phyloP scores from a whole-genome alignment of 2,797 vertebrate genomes.

The Eulemur mongoz region DNA sequence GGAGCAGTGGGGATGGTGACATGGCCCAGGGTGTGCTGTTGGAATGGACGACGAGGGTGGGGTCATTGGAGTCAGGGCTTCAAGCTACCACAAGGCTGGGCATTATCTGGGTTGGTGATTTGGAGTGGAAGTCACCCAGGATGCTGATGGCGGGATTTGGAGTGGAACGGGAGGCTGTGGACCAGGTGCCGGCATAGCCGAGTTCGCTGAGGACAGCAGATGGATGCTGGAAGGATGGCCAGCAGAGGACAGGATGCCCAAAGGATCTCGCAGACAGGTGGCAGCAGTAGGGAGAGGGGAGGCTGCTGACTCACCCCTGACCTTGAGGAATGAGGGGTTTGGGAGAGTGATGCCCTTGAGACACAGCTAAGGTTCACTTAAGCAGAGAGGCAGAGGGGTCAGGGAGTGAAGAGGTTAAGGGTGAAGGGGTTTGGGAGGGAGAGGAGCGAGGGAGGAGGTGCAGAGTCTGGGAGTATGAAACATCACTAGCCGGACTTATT shows the following conservation, averaged over 20 bases:
- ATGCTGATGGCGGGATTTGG: background rate
- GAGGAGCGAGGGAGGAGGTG: background rate
- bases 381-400: background rate
- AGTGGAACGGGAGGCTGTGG: background rate
- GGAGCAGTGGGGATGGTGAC: background rate
- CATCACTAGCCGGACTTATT: background rate
- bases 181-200: background rate
- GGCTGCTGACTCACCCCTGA: background rate
- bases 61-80: background rate
- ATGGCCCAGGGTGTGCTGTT: background rate
- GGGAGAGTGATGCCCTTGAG: background rate
- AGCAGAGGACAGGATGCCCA: slow-evolving; percentile 10
- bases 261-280: background rate
- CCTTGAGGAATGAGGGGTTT: background rate
- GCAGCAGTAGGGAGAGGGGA: background rate
- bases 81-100: background rate
- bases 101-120: background rate
- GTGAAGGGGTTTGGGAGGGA: background rate
- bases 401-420: background rate
- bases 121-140: background rate
- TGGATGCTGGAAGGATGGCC: slow-evolving; percentile 3
- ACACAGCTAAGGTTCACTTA: background rate
- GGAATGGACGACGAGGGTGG: background rate
- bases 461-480: background rate
- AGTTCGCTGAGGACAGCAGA: background rate